Conservation (phyloP, 2,888 invertebrate species). For the Synanthedon vespiformis region DNA sequence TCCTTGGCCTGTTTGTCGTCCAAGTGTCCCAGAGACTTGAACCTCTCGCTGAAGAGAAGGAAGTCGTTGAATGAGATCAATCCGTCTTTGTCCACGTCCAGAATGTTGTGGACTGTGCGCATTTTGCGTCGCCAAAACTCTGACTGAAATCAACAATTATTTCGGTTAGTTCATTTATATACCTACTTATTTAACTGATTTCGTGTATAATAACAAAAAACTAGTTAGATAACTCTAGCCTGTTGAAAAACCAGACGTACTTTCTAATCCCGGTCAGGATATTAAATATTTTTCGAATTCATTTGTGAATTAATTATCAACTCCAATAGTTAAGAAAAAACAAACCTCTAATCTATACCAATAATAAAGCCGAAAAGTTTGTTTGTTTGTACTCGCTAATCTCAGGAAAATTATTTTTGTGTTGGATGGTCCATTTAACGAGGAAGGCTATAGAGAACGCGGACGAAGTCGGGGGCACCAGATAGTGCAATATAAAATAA, state of each 20-base stretch:
- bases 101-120: conserved; percentile 84
- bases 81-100: conserved; percentile 89
- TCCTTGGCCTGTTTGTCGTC: conserved; percentile 74
- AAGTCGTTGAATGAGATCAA: conserved; percentile 87
- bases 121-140: conserved; percentile 88
- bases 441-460: too few species aligned
- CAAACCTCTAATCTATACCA: too few species aligned
- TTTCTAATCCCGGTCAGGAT: background rate
- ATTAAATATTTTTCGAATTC: too few species aligned
- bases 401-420: too few species aligned
- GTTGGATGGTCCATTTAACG: too few species aligned
- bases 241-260: background rate
- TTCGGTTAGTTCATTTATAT: background rate
- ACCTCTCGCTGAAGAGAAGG: conserved; percentile 78
- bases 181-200: too few species aligned
- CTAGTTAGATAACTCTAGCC: background rate
- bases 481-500: too few species aligned
- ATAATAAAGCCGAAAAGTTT: too few species aligned
- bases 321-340: too few species aligned
- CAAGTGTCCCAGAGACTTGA: conserved; percentile 81
- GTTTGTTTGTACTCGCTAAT: too few species aligned
- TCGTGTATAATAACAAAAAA: background rate
- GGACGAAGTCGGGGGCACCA: too few species aligned
- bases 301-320: too few species aligned
- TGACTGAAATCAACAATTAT: conserved; percentile 28